These are phyloP conservation scores for Toxotes chatareus DNA, from an alignment of 2,113 vertebrate genomes.

Conservation along the genomic window DNA sequence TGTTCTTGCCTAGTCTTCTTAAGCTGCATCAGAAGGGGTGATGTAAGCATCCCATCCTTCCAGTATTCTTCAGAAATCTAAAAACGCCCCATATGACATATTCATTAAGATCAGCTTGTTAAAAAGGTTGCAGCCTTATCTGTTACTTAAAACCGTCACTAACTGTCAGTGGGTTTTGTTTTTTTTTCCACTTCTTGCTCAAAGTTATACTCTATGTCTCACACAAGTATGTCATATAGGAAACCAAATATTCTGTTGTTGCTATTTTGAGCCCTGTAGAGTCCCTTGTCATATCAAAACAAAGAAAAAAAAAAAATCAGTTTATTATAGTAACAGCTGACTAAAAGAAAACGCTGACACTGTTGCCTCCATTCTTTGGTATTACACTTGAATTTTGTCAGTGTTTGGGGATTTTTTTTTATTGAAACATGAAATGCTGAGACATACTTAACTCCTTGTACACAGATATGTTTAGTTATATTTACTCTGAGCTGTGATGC, in stretches of 20 bases:
- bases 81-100: background rate
- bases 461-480: background rate
- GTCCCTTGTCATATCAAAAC: constrained; percentile 9
- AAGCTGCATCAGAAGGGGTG: background rate
- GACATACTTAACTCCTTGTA: background rate
- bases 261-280: background rate
- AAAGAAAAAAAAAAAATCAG: background rate
- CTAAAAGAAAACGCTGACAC: background rate
- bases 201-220: background rate
- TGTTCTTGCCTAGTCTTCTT: background rate
- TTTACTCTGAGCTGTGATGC: background rate
- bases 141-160: background rate
- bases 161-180: background rate
- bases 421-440: background rate
- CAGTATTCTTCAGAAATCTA: background rate
- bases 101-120: background rate
- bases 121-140: background rate
- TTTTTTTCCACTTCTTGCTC: background rate
- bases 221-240: background rate
- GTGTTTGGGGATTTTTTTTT: background rate
- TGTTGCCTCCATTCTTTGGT: background rate
- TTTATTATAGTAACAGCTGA: background rate
- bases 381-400: background rate
- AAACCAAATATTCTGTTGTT: constrained; percentile 14
- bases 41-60: background rate